Base-by-base conservation (phyloP, 2,888 invertebrate species). In the Nesidiocoris tenuis region DNA sequence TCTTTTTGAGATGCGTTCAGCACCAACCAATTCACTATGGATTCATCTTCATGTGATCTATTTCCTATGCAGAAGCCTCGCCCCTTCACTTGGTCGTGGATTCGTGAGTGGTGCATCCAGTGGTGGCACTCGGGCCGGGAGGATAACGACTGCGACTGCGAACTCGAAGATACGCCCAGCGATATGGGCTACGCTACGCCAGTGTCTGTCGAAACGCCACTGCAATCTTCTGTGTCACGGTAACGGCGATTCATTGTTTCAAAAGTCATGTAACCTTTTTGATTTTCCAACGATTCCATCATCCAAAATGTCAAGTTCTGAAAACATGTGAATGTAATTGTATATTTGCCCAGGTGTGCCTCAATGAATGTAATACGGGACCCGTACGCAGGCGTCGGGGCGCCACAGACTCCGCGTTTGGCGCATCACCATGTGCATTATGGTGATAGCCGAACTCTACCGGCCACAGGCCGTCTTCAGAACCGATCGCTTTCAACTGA, bases 41-140 rank as follows among this genome's bases (percentile, higher is more conserved):
- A n/a, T n/a, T n/a, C n/a, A n/a, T n/a, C n/a, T n/a, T n/a, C n/a
- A n/a, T n/a, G n/a, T n/a, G n/a, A n/a, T n/a, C n/a, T n/a, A n/a
- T n/a, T n/a, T n/a, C n/a, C n/a, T n/a, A n/a, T n/a, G 18, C 75
- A 85, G 83, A 83, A 84, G 80, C 82, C 86, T 81, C 82, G 85
- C 80, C 85, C 86, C 81, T 84, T 88, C 79, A 84, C 85, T 80
- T 83, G 86, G 86, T 87, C 87, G 16, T 88, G 88, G 87, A 76
- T 85, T 74, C 83, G 90, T 78, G 89, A 90, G 79, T 93, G 93
- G 94, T 94, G 94, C 83, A 88, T 93, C 75, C 93, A 93, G 82
- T 94, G 94, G 94, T 94, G 93, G 93, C 93, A 93, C 84, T 93
- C 93, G 16, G 94, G 94, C 0, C 87, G 93, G 55, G 93, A 94